A percentile compares a stretch with the other conserved stretches of the same genome.
Evolutionary conservation across 2,797 vertebrate species (phyloP).

Genomic region (Trachops cirrhosus): DNA sequence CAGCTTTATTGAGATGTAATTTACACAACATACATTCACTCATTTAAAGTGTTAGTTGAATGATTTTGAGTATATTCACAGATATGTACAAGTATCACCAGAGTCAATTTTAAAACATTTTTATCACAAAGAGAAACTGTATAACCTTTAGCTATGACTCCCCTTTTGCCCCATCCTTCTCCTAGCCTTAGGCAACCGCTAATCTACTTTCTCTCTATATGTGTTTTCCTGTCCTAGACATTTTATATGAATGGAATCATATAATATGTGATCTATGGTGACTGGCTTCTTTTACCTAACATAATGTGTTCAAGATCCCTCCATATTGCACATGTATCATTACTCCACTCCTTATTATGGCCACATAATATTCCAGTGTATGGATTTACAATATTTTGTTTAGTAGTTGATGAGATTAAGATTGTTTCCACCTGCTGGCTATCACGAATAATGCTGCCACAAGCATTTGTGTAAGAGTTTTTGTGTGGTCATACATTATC

Average conservation of each 20-base stretch:
- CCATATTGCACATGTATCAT: not conserved
- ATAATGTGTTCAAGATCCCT: not conserved
- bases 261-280: not conserved
- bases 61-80: not conserved
- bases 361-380: not conserved
- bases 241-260: not conserved
- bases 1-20: not conserved
- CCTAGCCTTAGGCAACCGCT: not conserved
- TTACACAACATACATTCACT: not conserved
- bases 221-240: not conserved
- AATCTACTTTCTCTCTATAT: not conserved
- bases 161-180: not conserved
- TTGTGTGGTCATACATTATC: not conserved
- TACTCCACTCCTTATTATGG: not conserved
- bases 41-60: not conserved
- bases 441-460: not conserved
- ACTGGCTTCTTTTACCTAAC: not conserved
- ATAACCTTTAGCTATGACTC: not conserved
- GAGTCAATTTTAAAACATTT: not conserved
- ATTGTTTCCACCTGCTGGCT: not conserved
- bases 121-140: not conserved
- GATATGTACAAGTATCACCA: not conserved
- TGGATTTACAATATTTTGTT: not conserved
- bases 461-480: not conserved
- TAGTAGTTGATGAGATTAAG: not conserved